Evolutionary conservation across 37 sponge, comb jelly and placozoan species (phyloP).

Genomic region (Halichondria panicea): DNA sequence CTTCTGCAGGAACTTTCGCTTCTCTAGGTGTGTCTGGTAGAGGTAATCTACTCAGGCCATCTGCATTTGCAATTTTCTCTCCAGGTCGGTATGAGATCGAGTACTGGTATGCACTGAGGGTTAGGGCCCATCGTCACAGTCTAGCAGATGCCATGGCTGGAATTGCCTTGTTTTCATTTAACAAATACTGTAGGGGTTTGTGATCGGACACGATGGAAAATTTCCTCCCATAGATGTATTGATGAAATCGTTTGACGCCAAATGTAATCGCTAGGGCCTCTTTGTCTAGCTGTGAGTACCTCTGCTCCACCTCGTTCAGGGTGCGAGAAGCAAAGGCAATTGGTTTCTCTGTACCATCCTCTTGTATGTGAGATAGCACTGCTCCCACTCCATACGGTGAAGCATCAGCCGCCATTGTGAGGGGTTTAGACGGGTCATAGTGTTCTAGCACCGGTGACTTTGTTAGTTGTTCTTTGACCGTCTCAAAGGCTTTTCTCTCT

Average conservation of each 20-base stretch:
- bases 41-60: constrained; percentile 1
- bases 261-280: no score
- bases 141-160: constrained; percentile 1
- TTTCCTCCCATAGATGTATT: not conserved
- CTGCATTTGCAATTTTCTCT: not conserved
- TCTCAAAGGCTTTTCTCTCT: not conserved
- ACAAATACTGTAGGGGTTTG: not conserved
- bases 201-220: not conserved
- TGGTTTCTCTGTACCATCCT: no score
- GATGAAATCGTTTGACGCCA: no score
- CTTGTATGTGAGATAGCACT: no score
- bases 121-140: not conserved
- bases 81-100: no score
- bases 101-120: constrained; percentile 2
- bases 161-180: not conserved
- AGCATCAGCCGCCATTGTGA: not conserved
- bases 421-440: not conserved
- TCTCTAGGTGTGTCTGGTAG: not conserved
- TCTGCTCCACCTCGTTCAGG: no score
- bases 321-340: no score
- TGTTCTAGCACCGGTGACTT: not conserved
- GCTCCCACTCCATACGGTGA: no score
- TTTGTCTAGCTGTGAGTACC: no score
- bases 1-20: no score
- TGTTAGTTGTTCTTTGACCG: not conserved